These are phyloP conservation scores for Mormyrus proboscirostris DNA, from an alignment of 2,797 vertebrate genomes.

Conservation along the genomic window DNA sequence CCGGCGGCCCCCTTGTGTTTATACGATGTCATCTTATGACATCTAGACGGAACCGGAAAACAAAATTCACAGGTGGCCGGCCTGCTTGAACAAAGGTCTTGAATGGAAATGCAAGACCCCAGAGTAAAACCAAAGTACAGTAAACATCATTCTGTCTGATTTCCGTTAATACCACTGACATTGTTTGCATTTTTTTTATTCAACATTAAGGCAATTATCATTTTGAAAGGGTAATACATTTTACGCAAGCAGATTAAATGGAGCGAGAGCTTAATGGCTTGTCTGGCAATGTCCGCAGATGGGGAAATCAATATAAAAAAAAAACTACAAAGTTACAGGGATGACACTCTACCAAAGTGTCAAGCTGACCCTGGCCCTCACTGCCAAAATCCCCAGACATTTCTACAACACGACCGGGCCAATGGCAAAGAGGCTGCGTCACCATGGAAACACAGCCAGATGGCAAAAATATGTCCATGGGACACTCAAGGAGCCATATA, in stretches of 20 bases:
- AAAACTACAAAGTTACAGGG: background rate
- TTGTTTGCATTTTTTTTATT: background rate
- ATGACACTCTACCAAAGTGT: background rate
- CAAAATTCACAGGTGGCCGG: background rate
- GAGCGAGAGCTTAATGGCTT: background rate
- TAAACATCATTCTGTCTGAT: background rate
- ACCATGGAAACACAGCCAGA: conserved; percentile 96
- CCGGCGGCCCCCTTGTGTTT: background rate
- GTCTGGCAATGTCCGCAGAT: background rate
- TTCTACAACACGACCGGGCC: conserved; percentile 95
- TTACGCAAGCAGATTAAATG: background rate
- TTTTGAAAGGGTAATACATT: background rate
- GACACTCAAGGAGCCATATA: conserved; percentile 95
- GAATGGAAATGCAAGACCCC: background rate
- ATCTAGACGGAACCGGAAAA: background rate
- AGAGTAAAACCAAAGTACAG: background rate
- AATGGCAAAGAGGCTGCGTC: conserved; percentile 93
- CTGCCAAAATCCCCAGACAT: conserved; percentile 63
- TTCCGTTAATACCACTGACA: background rate
- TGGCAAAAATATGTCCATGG: conserved; percentile 88
- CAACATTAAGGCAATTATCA: background rate
- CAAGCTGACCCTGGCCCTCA: background rate
- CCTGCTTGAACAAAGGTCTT: background rate
- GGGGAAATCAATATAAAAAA: background rate
- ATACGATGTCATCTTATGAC: background rate